These are phyloP conservation scores for Picus viridis DNA, from an alignment of 2,797 vertebrate genomes.

Conservation along the genomic window DNA sequence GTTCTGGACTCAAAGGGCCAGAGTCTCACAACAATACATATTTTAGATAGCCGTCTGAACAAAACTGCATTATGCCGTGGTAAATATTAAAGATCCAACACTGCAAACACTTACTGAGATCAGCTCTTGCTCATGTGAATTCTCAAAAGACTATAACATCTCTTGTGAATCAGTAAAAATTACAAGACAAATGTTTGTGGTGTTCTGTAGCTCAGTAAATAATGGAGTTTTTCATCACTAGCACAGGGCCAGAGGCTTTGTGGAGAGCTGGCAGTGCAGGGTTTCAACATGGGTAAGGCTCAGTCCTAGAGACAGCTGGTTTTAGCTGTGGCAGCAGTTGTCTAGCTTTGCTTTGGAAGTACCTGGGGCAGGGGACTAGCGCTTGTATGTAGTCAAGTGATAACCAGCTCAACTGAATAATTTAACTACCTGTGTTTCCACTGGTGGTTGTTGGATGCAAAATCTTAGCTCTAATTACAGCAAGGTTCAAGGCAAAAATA, in stretches of 20 bases:
- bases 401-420: background rate
- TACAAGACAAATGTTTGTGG: background rate
- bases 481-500: background rate
- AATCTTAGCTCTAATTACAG: background rate
- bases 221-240: rapidly evolving
- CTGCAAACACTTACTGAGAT: background rate
- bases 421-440: background rate
- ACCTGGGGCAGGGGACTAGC: rapidly evolving
- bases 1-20: background rate
- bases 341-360: background rate
- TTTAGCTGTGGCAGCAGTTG: background rate
- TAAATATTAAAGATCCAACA: background rate
- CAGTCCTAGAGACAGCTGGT: rapidly evolving
- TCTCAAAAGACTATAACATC: background rate
- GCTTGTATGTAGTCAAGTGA: rapidly evolving
- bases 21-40: background rate
- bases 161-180: background rate
- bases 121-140: background rate
- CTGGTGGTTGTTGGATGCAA: background rate
- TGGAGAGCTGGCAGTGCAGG: rapidly evolving
- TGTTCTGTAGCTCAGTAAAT: background rate
- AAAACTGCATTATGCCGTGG: background rate
- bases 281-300: rapidly evolving
- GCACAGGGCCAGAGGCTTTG: background rate
- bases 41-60: background rate